Conservation (phyloP, 2,113 vertebrate species). For the Microtus montanus region DNA sequence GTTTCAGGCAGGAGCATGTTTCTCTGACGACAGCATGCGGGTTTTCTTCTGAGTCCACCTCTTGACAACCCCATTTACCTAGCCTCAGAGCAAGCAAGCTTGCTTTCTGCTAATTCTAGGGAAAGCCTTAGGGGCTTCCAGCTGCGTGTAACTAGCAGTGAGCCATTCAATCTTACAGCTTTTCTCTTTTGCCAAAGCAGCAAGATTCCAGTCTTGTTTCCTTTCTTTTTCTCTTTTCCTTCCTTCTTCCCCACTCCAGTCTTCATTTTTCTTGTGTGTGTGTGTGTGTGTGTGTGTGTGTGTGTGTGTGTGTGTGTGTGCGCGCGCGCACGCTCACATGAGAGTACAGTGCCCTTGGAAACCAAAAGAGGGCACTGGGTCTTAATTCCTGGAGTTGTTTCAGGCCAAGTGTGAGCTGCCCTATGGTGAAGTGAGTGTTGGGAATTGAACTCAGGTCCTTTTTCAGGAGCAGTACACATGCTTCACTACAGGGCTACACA, state of each 20-base stretch:
- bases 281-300: neutral
- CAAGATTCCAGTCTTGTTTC: neutral
- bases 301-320: neutral
- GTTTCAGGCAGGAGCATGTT: neutral
- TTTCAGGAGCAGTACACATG: neutral
- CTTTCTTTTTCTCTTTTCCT: neutral
- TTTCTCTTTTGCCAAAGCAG: neutral
- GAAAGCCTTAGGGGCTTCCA: neutral
- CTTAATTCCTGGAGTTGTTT: neutral
- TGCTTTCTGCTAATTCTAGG: neutral
- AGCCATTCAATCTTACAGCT: neutral
- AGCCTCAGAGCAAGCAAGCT: neutral
- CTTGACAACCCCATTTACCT: neutral
- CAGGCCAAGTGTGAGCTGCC: neutral
- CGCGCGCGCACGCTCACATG: neutral
- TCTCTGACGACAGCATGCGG: neutral
- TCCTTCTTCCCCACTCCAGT: neutral
- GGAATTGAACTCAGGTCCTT: neutral
- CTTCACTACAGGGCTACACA: neutral
- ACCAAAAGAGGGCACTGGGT: neutral
- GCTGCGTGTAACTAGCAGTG: neutral
- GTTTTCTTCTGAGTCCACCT: neutral
- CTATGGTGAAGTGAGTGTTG: neutral
- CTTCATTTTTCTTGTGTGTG: neutral
- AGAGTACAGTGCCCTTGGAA: neutral